Evolutionary conservation across 2,888 invertebrate species (phyloP), one percentile per base, ranked within the genome.

Genomic region (Ariolimax columbianus): DNA sequence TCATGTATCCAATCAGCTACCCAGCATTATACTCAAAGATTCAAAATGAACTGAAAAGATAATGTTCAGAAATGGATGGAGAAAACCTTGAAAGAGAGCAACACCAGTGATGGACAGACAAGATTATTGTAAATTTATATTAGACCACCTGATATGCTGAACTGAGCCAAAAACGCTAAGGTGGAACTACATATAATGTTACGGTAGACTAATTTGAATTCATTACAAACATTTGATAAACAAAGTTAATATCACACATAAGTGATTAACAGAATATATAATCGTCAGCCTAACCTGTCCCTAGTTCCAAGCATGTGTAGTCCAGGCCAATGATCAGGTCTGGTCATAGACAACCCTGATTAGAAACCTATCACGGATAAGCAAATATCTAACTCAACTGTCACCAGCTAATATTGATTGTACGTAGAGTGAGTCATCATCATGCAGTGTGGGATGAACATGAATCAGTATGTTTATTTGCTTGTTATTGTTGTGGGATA

Each of bases 401-500:
- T 72, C 72, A 40, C 72, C 72, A 72, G 72, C 23, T 72, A 72
- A 4, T 72, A 72, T 72, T 72, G 72, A 72, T 72, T 26, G 23
- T 23, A 38, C 3, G 14, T 26, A 26, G 23, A 72, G 72, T 72
- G 72, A 72, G 72, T 72, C 72, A 72, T 40, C 40, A 26, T 40
- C 40, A 72, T 26, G 40, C 72, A 26, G 72, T 6, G 26, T n/a
- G 23, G 38, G 7, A 26, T 72, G 38, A 40, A 1, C 63, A 30
- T 11, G 6, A 63, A n/a, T 63, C 26, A 63, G n/a, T 63, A 30
- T 63, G 63, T 30, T 6, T 63, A 63, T 63, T n/a, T n/a, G n/a
- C 63, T 63, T 7, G 55, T 17, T 55, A 23, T 2, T 55, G 6
- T 30, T n/a, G 63, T 30, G 30, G 23, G 63, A 4, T 63, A 14